A percentile compares a stretch with the other conserved stretches of the same genome.
Evolutionary conservation across 2,888 invertebrate species (phyloP).

Genomic region (Meiosimyza platycephala): DNA sequence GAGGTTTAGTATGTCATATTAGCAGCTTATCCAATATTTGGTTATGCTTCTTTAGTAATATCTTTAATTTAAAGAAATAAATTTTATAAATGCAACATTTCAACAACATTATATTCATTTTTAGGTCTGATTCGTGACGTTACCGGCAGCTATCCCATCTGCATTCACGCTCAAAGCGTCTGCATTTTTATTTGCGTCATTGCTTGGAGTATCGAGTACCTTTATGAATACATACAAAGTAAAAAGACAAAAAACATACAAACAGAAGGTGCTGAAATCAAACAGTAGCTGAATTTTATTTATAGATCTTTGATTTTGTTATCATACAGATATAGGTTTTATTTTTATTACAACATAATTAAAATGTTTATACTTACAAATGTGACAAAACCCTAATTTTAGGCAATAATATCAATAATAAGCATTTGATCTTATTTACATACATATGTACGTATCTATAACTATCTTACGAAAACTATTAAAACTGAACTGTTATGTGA

Average conservation of each 20-base stretch:
- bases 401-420: conserved; percentile 15
- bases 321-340: too few species aligned
- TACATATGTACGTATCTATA: conserved; percentile 14
- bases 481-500: conserved; percentile 59
- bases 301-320: too few species aligned
- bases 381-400: background rate
- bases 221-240: conserved; percentile 54
- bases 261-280: conserved; percentile 18
- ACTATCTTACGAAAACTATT: background rate
- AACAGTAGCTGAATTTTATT: conserved; percentile 4
- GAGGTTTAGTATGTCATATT: too few species aligned
- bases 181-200: conserved; percentile 76
- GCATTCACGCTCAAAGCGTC: conserved; percentile 79
- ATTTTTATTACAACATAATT: background rate
- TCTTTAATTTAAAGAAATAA: too few species aligned
- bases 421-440: conserved; percentile 13
- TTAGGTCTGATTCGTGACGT: conserved; percentile 77
- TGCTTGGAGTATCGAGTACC: conserved; percentile 76
- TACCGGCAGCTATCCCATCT: conserved; percentile 76
- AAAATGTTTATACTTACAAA: conserved; percentile 8
- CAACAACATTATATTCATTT: too few species aligned
- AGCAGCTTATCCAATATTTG: too few species aligned
- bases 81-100: too few species aligned
- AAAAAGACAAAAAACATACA: conserved; percentile 43
- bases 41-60: too few species aligned